Percentiles rank a stretch among this genome's conserved stretches.
Evolutionary conservation across 2,888 invertebrate genomes (phyloP).

Genomic region (Platypus cylindrus): DNA sequence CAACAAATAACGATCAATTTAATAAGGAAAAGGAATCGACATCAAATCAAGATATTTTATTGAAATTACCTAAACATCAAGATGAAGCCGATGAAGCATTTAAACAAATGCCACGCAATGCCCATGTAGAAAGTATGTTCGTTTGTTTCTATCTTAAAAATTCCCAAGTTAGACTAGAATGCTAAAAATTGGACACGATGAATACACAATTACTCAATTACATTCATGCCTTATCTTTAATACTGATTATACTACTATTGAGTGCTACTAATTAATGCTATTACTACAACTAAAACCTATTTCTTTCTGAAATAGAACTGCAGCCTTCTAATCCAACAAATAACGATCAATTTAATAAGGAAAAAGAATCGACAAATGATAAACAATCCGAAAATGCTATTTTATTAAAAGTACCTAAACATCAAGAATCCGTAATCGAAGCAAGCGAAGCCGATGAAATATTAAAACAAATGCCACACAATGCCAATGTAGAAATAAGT

Average conservation of each 20-base stretch:
- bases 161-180: too few relatives aligned
- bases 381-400: conserved; percentile 17
- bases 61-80: conserved; percentile 4
- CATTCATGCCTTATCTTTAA: too few relatives aligned
- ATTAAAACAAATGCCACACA: conserved; percentile 11
- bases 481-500: conserved; percentile 5
- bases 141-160: too few relatives aligned
- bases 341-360: too few relatives aligned
- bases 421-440: conserved; percentile 2
- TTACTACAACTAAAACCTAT: too few relatives aligned
- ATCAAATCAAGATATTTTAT: conserved; percentile 15
- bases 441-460: conserved; percentile 13
- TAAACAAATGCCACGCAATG: conserved; percentile 11
- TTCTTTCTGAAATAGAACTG: too few relatives aligned
- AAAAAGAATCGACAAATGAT: conserved; percentile 9
- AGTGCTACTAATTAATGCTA: too few relatives aligned
- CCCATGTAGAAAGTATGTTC: neutral
- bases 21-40: conserved; percentile 8
- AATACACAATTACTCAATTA: too few relatives aligned
- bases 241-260: too few relatives aligned
- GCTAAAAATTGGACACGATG: too few relatives aligned
- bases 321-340: too few relatives aligned
- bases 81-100: conserved; percentile 14
- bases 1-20: too few relatives aligned
- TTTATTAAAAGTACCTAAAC: conserved; percentile 7